Evolutionary conservation across 1,140 invertebrate genomes (phyloP), one percentile per base, ranked within the genome.

Genomic region (Cydia splendana): DNA sequence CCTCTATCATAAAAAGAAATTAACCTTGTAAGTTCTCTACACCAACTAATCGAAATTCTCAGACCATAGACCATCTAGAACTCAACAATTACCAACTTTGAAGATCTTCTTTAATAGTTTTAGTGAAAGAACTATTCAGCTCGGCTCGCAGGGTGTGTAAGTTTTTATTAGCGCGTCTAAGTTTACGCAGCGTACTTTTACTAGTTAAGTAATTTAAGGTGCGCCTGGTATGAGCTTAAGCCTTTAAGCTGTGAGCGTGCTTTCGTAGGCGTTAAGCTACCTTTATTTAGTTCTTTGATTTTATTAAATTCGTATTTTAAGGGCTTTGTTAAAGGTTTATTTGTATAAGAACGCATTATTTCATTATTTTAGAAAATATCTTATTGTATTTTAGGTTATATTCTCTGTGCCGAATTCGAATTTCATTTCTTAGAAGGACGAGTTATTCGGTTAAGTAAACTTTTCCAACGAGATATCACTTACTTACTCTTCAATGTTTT

Each of bases 151-250:
- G 30, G 65, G 30, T 71, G 67, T 71, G 67, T 71, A 71, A 71
- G 67, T 71, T 71, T 69, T 71, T 71, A 71, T 71, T 71, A 71
- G 34, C 67, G 67, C 30, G 30, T 12, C 20, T 18, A 38, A 71
- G 67, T 71, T 71, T 71, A 71, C 67, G 67, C 28, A 38, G 18
- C 15, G 67, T 20, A 38, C 38, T 71, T 71, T 71, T 71, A 71
- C 24, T 71, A 42, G n/a, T 42, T 71, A 71, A 71, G 67, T 45
- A 71, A 71, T 71, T 71, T 38, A 71, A 71, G 67, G 67, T 34
- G 38, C 67, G 67, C 67, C 12, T n/a, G 38, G 30, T 42, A 71
- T 71, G 34, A 71, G 45, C 34, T 38, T 42, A 71, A 71, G 67
- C 67, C 67, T 71, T 38, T 71, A 71, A 71, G 67, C 67, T 38